A percentile compares a stretch with the other conserved stretches of the same genome.
These are phyloP conservation scores for Acronicta alni DNA, from an alignment of 2,888 invertebrate species.

Conservation along the genomic window DNA sequence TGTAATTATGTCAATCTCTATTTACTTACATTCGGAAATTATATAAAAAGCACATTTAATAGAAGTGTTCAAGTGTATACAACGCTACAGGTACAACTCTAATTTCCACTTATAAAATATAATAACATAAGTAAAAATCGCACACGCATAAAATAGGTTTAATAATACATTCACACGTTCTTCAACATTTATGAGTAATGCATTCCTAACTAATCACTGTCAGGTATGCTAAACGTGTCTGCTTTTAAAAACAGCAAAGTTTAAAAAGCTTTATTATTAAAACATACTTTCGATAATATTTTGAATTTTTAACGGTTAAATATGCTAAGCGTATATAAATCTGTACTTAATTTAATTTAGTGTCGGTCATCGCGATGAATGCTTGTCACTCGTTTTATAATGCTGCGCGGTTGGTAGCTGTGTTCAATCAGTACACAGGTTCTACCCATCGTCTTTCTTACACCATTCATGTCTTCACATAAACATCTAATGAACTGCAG, in stretches of 20 bases:
- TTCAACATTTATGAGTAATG: constrained; percentile 11
- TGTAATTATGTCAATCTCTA: too few species aligned
- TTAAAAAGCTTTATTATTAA: constrained; percentile 1
- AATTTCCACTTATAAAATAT: constrained; percentile 27
- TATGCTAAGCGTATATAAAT: constrained; percentile 32
- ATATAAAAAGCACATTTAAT: constrained; percentile 15
- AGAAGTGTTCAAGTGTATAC: constrained; percentile 20
- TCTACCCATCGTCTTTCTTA: constrained; percentile 25
- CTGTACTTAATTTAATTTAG: constrained; percentile 40
- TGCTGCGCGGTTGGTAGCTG: constrained; percentile 30
- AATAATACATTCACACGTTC: constrained; percentile 12
- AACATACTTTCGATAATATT: background rate
- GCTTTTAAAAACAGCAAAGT: background rate
- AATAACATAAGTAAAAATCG: constrained; percentile 1
- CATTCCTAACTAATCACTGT: constrained; percentile 2
- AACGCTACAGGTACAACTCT: constrained; percentile 14
- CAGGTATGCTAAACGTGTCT: constrained; percentile 2
- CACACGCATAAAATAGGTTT: constrained; percentile 20
- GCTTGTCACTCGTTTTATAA: constrained; percentile 36
- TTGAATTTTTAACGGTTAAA: constrained; percentile 14
- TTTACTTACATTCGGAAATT: too few species aligned
- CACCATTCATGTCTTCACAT: background rate
- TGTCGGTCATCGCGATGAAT: constrained; percentile 35
- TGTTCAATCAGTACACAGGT: constrained; percentile 23
- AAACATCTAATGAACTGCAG: too few species aligned